Evolutionary conservation across 2,888 invertebrate species (phyloP).

Genomic region (Orthosia gracilis): DNA sequence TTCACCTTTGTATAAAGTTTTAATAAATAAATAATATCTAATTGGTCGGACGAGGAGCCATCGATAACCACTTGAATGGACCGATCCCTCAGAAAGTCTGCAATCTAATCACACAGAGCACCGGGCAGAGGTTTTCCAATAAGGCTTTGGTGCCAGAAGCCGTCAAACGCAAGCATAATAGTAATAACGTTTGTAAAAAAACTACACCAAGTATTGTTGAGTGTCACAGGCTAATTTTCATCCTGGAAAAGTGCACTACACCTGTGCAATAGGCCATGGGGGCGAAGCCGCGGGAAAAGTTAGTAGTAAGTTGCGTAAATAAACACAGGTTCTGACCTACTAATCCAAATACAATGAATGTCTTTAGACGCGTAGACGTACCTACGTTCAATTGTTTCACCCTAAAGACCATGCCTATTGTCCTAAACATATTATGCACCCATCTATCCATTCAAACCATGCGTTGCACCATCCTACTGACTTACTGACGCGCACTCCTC

Average conservation of each 20-base stretch:
- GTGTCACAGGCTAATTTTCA: not conserved
- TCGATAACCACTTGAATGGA: too few relatives aligned
- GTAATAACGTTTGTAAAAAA: not conserved
- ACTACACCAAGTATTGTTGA: not conserved
- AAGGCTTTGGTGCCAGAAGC: too few relatives aligned
- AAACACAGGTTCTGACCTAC: too few relatives aligned
- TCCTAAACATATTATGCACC: slow-evolving; percentile 1
- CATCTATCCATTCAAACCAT: slow-evolving; percentile 21
- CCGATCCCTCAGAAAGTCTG: too few relatives aligned
- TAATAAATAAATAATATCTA: too few relatives aligned
- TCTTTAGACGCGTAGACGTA: not conserved
- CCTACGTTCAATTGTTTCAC: slow-evolving; percentile 13
- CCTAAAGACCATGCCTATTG: slow-evolving; percentile 14
- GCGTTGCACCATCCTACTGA: slow-evolving; percentile 45
- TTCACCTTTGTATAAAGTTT: too few relatives aligned
- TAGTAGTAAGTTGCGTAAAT: not conserved
- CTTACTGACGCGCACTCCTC: slow-evolving; percentile 51
- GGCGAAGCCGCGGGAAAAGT: not conserved
- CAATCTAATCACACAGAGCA: too few relatives aligned
- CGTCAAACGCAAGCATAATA: too few relatives aligned
- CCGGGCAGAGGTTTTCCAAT: too few relatives aligned
- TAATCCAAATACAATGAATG: not conserved
- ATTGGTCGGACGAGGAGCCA: too few relatives aligned
- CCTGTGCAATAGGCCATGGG: not conserved
- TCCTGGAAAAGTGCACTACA: not conserved